Base-by-base conservation (phyloP, 1,140 invertebrate species). In the Bacillus rossius region DNA sequence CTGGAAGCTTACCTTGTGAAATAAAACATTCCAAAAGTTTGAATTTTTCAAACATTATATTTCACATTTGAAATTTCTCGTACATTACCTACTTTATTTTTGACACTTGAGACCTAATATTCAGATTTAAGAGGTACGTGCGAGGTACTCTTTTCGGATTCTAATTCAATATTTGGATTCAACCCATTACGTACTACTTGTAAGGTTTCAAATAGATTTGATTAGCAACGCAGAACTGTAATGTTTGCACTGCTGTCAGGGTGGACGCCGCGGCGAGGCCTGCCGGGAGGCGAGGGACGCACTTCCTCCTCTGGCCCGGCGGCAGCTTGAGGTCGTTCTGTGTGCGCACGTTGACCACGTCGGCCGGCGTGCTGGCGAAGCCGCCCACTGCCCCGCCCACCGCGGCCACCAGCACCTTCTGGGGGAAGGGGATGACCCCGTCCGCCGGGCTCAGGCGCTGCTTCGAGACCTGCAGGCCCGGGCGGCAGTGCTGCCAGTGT, bases 311-410 rank as follows among this genome's bases (percentile, higher is more conserved):
- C 69, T 90, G 79, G 37, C 95, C 91, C 50, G 73, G 65, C 22
- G 94, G 85, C 23, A 99, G 74, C 79, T 99, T 99, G 8, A 99
- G 86, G 78, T 99, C 98, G 79, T 99, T 99, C 75, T 99, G 98
- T 97, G 99, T 99, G 62, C 94, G 81, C 8, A 99, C 98, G 78
- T 99, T 99, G 43, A 99, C 86, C 77, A 99, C 84, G 79, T 99
- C 98, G 23, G 91, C 94, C 10, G 97, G 97, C 38, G 94, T 95
- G 1, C 94, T 92, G 43, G 98, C 84, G 69, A 98, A 81, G 34
- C 95, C 95, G 40, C 95, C 97, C 56, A 82, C 82, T 41, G 91
- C 88, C 8, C 97, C 96, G 8, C 93, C 87, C 17, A 87, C 60
- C 14, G 87, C 94, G 43, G 97, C 97, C 25, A 98, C 69, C 4